These are phyloP conservation scores for Miniopterus natalensis DNA, from an alignment of 2,113 vertebrate genomes.

Conservation along the genomic window DNA sequence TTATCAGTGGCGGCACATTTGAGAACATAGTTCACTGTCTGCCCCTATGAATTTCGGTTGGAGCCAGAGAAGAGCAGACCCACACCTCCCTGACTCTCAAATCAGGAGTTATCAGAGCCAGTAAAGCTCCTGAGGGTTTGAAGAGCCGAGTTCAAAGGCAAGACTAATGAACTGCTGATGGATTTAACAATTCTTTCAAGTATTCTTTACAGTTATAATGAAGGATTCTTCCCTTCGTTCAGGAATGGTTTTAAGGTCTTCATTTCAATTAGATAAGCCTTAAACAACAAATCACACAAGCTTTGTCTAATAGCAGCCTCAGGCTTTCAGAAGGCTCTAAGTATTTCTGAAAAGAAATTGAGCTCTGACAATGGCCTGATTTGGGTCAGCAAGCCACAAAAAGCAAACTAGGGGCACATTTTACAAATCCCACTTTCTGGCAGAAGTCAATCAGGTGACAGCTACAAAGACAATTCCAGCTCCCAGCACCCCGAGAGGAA, in stretches of 20 bases:
- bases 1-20: neutral
- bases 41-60: neutral
- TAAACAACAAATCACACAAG: neutral
- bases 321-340: neutral
- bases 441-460: neutral
- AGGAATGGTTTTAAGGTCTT: neutral
- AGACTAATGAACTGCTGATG: conserved; percentile 30
- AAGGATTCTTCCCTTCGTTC: conserved; percentile 37
- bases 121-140: neutral
- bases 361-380: neutral
- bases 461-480: neutral
- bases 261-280: conserved; percentile 9
- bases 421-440: neutral
- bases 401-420: neutral
- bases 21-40: neutral
- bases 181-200: conserved; percentile 40
- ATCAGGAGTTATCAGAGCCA: neutral
- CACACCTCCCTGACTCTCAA: neutral
- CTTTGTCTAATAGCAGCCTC: neutral
- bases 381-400: neutral
- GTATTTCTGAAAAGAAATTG: neutral
- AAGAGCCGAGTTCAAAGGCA: conserved; percentile 51
- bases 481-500: neutral
- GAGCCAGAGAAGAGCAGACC: neutral
- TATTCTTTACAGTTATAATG: neutral